A percentile compares a stretch with the other conserved stretches of the same genome.
These are phyloP conservation scores for Drosophila greeni DNA, from an alignment of 2,888 invertebrate genomes.

Conservation along the genomic window DNA sequence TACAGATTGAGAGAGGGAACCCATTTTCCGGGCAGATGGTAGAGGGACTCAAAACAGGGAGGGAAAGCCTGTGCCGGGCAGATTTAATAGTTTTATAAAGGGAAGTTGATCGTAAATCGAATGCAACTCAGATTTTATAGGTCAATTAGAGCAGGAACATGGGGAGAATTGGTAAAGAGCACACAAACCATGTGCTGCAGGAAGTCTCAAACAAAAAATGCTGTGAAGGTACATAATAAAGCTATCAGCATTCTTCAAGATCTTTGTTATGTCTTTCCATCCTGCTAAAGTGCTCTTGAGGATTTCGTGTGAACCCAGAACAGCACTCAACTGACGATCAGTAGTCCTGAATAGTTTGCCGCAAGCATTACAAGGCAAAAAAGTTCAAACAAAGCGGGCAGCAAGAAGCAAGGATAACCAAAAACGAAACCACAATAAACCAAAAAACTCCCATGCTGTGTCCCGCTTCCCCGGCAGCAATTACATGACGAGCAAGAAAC, in stretches of 20 bases:
- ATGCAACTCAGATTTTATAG: constrained; percentile 44
- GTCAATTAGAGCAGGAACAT: constrained; percentile 47
- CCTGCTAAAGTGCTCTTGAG: not conserved
- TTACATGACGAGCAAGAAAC: constrained; percentile 68
- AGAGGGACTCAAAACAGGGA: constrained; percentile 7
- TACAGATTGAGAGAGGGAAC: constrained; percentile 45
- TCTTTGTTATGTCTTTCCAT: not conserved
- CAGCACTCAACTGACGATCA: constrained; percentile 17
- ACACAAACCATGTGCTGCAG: not conserved
- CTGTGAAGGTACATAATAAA: not conserved
- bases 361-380: constrained; percentile 22
- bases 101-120: constrained; percentile 53
- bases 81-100: constrained; percentile 53
- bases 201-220: not conserved
- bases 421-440: constrained; percentile 17
- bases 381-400: constrained; percentile 16
- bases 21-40: constrained; percentile 37
- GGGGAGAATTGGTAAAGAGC: not conserved
- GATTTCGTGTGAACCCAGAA: constrained; percentile 14
- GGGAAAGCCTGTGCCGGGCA: constrained; percentile 4
- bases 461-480: constrained; percentile 54
- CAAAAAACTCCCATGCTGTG: constrained; percentile 53
- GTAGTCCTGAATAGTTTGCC: constrained; percentile 10
- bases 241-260: constrained; percentile 3
- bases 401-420: constrained; percentile 50